Conservation (phyloP, 2,888 invertebrate genomes). For the Rhamnusium bicolor region DNA sequence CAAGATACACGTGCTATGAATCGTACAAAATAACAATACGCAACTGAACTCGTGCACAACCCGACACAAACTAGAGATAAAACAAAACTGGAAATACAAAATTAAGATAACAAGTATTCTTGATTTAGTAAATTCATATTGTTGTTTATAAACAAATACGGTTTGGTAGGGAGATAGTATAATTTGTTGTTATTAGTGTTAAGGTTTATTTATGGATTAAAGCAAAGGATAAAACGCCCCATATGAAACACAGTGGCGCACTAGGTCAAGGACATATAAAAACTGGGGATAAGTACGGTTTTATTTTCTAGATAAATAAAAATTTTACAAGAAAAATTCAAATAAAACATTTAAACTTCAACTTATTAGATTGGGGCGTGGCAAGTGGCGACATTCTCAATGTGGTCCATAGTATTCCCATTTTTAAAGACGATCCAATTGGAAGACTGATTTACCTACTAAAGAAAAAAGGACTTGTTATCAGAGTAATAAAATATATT, state of each 20-base stretch:
- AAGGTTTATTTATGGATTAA: not conserved
- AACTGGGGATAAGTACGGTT: no score
- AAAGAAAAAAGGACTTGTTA: no score
- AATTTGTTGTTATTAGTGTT: not conserved
- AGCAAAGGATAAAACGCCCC: not conserved
- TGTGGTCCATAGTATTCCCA: no score
- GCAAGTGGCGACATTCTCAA: no score
- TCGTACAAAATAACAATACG: not conserved
- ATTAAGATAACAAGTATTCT: slow-evolving; percentile 30
- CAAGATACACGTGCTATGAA: not conserved
- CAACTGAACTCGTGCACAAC: slow-evolving; percentile 26
- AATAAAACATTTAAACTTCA: no score
- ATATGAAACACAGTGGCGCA: not conserved
- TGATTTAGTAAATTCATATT: slow-evolving; percentile 11
- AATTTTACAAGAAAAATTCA: no score
- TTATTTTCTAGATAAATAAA: no score
- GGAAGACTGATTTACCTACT: no score
- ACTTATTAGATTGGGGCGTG: no score
- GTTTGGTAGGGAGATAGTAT: not conserved
- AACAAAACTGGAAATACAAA: slow-evolving; percentile 21
- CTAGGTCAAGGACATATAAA: not conserved
- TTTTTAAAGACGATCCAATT: no score
- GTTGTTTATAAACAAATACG: not conserved
- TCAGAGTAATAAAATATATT: no score
- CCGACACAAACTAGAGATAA: slow-evolving; percentile 26